A percentile compares a stretch with the other conserved stretches of the same genome.
These are phyloP conservation scores for Alitta virens DNA, from an alignment of 2,888 invertebrate species.

Conservation along the genomic window DNA sequence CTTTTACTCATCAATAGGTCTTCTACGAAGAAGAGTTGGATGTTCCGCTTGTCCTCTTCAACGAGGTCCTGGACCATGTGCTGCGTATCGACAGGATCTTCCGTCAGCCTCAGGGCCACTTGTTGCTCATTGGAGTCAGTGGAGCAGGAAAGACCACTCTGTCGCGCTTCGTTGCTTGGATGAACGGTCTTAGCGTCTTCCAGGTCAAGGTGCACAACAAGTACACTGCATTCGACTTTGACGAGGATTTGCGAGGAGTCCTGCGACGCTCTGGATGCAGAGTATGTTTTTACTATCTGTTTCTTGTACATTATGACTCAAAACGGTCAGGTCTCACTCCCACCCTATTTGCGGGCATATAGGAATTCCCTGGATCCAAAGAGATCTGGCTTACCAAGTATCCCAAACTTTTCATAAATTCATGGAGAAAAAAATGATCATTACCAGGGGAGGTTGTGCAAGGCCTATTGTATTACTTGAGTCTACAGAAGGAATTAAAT, in stretches of 20 bases:
- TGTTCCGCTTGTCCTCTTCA: constrained; percentile 95
- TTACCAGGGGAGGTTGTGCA: too few species aligned
- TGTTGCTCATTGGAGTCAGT: constrained; percentile 95
- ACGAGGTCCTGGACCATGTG: constrained; percentile 98
- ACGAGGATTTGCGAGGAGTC: constrained; percentile 85
- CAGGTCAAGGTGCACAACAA: constrained; percentile 99
- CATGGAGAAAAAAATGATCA: too few species aligned
- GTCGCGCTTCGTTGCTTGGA: constrained; percentile 99
- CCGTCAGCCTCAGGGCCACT: constrained; percentile 97
- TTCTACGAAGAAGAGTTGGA: constrained; percentile 99
- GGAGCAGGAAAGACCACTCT: constrained; percentile 99
- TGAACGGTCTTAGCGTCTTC: constrained; percentile 98
- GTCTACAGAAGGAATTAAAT: too few species aligned
- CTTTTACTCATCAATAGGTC: constrained; percentile 61
- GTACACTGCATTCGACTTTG: constrained; percentile 97
- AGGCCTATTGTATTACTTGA: too few species aligned
- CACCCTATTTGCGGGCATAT: too few species aligned
- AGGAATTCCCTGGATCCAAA: too few species aligned
- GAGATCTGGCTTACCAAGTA: too few species aligned
- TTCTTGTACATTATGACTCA: background rate
- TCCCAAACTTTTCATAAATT: too few species aligned
- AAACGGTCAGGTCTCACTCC: too few species aligned
- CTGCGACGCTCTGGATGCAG: constrained; percentile 62
- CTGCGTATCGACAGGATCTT: constrained; percentile 98
- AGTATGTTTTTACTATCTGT: constrained; percentile 33